These are phyloP conservation scores for Trichonephila clavata DNA, from an alignment of 1,140 invertebrate species.

Conservation along the genomic window DNA sequence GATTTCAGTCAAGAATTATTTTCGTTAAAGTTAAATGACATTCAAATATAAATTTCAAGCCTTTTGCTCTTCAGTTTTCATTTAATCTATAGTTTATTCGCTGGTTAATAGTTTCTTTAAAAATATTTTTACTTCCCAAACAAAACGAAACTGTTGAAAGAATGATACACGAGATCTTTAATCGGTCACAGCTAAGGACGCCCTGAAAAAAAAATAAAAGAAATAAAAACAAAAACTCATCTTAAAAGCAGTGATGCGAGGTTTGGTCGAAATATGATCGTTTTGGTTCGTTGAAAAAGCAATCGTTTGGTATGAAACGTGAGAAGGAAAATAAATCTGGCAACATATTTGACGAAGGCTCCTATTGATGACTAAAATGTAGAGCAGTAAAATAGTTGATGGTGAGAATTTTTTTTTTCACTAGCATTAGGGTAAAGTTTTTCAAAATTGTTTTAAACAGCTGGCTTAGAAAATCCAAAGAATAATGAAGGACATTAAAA, in stretches of 20 bases:
- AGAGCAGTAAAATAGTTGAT: neutral
- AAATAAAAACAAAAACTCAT: neutral
- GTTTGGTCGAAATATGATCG: neutral
- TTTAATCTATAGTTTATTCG: neutral
- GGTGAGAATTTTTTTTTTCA: neutral
- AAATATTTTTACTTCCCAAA: neutral
- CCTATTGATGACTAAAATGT: neutral
- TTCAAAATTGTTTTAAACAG: neutral
- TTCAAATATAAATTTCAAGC: neutral
- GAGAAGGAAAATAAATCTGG: slow-evolving; percentile 9
- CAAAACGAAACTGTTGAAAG: neutral
- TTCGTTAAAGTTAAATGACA: neutral
- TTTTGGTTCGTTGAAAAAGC: slow-evolving; percentile 20
- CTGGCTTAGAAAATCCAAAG: too few relatives aligned
- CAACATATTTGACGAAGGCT: slow-evolving; percentile 12
- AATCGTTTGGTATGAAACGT: neutral
- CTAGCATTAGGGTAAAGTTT: neutral
- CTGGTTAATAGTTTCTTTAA: neutral
- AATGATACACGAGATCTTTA: neutral
- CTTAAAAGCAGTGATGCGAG: neutral
- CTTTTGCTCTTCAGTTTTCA: neutral
- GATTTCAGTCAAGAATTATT: too few relatives aligned
- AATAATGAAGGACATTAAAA: too few relatives aligned
- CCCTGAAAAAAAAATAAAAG: neutral
- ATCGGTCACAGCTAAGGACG: slow-evolving; percentile 22